phyloP scores from a whole-genome alignment of 23 tunicate genomes.

The Trididemnum nubilum region DNA sequence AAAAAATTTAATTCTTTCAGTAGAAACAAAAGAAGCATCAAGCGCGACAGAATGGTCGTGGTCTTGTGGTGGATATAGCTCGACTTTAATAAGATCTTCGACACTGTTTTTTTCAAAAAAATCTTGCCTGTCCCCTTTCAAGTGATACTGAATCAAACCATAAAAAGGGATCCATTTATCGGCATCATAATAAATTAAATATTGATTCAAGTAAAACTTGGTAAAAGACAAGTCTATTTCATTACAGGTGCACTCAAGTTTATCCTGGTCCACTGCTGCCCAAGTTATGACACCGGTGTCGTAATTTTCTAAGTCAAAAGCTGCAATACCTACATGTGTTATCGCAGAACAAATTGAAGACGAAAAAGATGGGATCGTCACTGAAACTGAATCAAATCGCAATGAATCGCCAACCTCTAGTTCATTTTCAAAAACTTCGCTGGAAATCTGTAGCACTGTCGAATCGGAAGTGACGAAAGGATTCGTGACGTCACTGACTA shows the following conservation, averaged over 20 bases:
- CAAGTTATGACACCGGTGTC: not conserved
- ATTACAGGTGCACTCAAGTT: not conserved
- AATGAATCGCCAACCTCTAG: not conserved
- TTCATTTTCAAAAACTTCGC: not conserved
- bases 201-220: not conserved
- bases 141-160: not conserved
- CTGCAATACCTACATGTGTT: not conserved
- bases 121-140: not conserved
- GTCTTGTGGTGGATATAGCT: not conserved
- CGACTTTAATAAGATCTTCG: not conserved
- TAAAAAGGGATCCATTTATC: not conserved
- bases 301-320: not conserved
- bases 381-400: not conserved
- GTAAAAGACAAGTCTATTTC: not conserved
- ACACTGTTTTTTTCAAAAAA: not conserved
- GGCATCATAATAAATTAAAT: not conserved
- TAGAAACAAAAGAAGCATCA: not conserved
- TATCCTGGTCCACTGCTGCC: not conserved
- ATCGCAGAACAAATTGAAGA: not conserved
- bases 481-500: not conserved
- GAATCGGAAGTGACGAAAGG: not conserved
- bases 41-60: not conserved
- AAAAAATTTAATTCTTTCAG: not conserved
- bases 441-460: not conserved
- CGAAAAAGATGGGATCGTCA: not conserved